These are phyloP conservation scores for Argyrosomus japonicus DNA, from an alignment of 2,113 vertebrate genomes.

Conservation along the genomic window DNA sequence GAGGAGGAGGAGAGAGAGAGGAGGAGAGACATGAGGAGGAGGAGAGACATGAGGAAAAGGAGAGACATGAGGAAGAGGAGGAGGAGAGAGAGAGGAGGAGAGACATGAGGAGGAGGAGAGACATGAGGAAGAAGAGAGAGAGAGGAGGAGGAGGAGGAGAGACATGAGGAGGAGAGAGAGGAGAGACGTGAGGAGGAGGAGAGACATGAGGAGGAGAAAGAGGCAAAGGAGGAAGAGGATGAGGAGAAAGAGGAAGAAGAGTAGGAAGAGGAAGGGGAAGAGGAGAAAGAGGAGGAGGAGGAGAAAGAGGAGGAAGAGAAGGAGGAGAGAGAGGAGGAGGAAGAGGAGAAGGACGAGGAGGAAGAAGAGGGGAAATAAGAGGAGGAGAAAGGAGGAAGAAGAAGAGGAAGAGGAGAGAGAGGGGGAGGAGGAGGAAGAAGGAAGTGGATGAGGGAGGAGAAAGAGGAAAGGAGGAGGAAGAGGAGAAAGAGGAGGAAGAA, in stretches of 20 bases:
- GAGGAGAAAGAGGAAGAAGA: neutral
- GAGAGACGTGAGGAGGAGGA: neutral
- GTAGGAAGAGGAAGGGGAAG: too few relatives aligned
- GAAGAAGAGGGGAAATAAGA: too few relatives aligned
- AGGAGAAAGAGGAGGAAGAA: neutral
- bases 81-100: neutral
- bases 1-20: neutral
- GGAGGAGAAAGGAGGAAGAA: neutral
- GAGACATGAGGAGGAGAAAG: constrained; percentile 44
- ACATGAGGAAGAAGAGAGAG: too few relatives aligned
- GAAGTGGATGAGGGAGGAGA: too few relatives aligned
- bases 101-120: too few relatives aligned
- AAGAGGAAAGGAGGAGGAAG: too few relatives aligned
- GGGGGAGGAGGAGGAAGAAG: constrained; percentile 48
- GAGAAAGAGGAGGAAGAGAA: constrained; percentile 33
- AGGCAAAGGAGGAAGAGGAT: too few relatives aligned
- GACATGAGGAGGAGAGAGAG: neutral
- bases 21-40: neutral
- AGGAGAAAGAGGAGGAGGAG: neutral
- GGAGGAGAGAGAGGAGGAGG: neutral
- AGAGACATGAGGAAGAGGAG: constrained; percentile 36
- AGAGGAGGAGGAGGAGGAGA: neutral
- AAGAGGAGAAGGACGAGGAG: too few relatives aligned
- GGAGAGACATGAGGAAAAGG: neutral
- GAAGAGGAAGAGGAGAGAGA: neutral